Evolutionary conservation across 2,888 invertebrate species (phyloP).

Genomic region (Pandemis cinnamomeana): DNA sequence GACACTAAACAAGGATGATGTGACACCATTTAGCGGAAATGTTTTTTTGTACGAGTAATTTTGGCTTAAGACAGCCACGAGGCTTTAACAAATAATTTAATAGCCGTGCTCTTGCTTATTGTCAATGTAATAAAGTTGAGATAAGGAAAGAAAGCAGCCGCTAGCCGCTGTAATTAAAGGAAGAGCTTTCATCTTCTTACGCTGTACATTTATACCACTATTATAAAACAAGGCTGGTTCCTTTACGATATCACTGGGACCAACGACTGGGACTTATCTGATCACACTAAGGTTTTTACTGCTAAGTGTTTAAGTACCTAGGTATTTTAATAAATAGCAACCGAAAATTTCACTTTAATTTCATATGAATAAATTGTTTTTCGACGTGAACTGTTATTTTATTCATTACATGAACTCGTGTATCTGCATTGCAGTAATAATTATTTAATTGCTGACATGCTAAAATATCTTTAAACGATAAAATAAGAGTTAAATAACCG

Average conservation of each 20-base stretch:
- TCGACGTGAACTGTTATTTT: slow-evolving; percentile 47
- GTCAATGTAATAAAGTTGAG: slow-evolving; percentile 77
- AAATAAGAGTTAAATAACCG: background rate
- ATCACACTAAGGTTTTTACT: background rate
- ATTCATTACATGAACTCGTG: slow-evolving; percentile 49
- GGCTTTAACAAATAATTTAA: slow-evolving; percentile 70
- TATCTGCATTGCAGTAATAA: slow-evolving; percentile 44
- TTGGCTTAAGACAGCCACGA: slow-evolving; percentile 48
- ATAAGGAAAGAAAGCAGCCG: slow-evolving; percentile 76
- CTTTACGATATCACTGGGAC: background rate
- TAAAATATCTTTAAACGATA: slow-evolving; percentile 40
- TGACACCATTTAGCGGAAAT: slow-evolving; percentile 63
- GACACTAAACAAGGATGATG: slow-evolving; percentile 67
- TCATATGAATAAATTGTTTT: slow-evolving; percentile 43
- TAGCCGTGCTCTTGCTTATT: slow-evolving; percentile 72
- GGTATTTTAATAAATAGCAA: background rate
- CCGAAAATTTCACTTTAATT: slow-evolving; percentile 6
- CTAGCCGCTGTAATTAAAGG: slow-evolving; percentile 73
- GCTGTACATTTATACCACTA: slow-evolving; percentile 58
- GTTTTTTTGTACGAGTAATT: slow-evolving; percentile 52
- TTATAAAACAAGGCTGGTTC: slow-evolving; percentile 12
- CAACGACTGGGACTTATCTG: background rate
- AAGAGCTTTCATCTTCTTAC: slow-evolving; percentile 66
- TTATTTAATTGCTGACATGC: slow-evolving; percentile 48
- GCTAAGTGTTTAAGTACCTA: background rate